Evolutionary conservation across 2,888 invertebrate species (phyloP), one percentile per base, ranked within the genome.

Genomic region (Tachystola acroxantha): DNA sequence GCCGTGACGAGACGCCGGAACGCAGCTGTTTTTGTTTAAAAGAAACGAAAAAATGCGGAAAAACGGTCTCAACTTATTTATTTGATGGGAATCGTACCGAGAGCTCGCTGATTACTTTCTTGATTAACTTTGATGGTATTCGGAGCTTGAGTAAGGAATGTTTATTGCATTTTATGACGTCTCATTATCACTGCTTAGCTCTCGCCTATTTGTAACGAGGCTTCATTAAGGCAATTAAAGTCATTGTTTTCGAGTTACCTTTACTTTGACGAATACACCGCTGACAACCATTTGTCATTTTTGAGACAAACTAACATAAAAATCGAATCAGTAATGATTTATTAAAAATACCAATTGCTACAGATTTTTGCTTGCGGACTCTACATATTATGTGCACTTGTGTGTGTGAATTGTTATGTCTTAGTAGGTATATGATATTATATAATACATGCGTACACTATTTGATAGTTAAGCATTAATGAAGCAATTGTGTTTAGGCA

Each of bases 51-150:
- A 60, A 57, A 64, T 44, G 52, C 57, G 58, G 64, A 64, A 68
- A 57, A 59, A 46, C 41, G 47, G 38, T 48, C 42, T 38, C 50
- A 45, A 41, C 46, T 47, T 60, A 45, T 51, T 61, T 57, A 53
- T 44, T 58, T 51, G 55, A 55, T 64, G 63, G 54, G 64, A 65
- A 64, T 54, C 42, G 42, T 43, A n/a, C n/a, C n/a, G 48, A 44
- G 41, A 35, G 33, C 45, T 48, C 29, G 10, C 43, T 42, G 38
- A 43, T 46, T 36, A 46, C 44, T 57, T 60, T 52, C 43, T 14
- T 42, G 42, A 50, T 53, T 49, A 48, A 48, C 43, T 57, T 39
- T 39, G 33, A 39, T 9, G 42, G 43, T 46, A 52, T 49, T 53
- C 50, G 43, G 44, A 46, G 49, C 46, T 44, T 32, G 33, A 22